Evolutionary conservation across 2,113 vertebrate species (phyloP).

Genomic region (Cyanistes caeruleus): DNA sequence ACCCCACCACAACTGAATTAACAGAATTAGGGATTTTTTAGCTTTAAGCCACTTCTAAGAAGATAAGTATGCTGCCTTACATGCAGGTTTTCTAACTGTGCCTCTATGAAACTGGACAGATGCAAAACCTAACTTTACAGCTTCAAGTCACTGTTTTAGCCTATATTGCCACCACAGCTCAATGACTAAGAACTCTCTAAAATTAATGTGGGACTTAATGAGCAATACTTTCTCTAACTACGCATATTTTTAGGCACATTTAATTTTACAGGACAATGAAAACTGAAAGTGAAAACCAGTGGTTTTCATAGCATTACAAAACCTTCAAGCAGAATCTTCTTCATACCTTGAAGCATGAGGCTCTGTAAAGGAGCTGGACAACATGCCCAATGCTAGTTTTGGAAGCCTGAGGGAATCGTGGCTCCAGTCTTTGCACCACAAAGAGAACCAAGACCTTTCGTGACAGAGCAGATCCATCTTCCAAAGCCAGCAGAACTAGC

Average conservation of each 20-base stretch:
- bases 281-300: background rate
- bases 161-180: background rate
- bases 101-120: background rate
- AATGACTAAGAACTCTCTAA: background rate
- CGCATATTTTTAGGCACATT: background rate
- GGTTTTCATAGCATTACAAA: background rate
- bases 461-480: conserved; percentile 95
- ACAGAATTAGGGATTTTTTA: background rate
- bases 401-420: conserved; percentile 95
- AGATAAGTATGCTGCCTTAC: background rate
- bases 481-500: conserved; percentile 92
- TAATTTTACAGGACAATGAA: background rate
- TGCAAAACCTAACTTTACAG: background rate
- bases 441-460: conserved; percentile 97
- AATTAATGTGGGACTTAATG: background rate
- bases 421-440: conserved; percentile 96
- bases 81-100: background rate
- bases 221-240: background rate
- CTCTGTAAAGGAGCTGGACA: conserved; percentile 97
- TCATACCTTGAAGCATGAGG: conserved; percentile 95
- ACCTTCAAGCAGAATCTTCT: background rate
- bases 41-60: background rate
- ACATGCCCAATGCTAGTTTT: conserved; percentile 99
- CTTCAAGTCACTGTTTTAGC: background rate
- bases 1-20: background rate